Evolutionary conservation across 2,888 invertebrate genomes (phyloP).

Genomic region (Automeris io): DNA sequence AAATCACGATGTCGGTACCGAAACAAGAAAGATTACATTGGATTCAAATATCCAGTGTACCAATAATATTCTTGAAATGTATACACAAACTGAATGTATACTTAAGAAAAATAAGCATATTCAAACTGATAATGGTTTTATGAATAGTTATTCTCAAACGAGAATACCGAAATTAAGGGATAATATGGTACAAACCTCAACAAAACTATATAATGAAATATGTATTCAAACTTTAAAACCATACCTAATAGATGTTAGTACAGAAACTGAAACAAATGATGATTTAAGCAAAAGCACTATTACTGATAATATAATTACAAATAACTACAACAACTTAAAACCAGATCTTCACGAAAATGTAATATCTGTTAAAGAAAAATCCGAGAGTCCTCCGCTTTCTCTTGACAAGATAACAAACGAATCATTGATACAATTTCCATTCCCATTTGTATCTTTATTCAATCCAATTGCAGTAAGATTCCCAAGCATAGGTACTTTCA

Average conservation of each 20-base stretch:
- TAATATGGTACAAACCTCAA: constrained; percentile 43
- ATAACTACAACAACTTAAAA: not conserved
- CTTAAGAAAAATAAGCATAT: constrained; percentile 55
- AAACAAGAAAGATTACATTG: constrained; percentile 55
- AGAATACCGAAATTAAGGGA: constrained; percentile 45
- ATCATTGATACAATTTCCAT: constrained; percentile 40
- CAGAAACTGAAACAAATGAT: constrained; percentile 31
- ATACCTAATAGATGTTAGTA: constrained; percentile 27
- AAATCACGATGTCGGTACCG: constrained; percentile 53
- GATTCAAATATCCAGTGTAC: constrained; percentile 56
- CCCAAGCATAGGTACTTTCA: constrained; percentile 67
- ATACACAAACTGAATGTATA: constrained; percentile 52
- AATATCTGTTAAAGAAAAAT: constrained; percentile 37
- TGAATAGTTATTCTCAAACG: constrained; percentile 48
- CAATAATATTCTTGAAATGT: constrained; percentile 49
- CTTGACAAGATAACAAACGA: constrained; percentile 41
- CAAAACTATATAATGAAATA: constrained; percentile 37
- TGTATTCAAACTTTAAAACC: constrained; percentile 30
- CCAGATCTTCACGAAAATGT: not conserved
- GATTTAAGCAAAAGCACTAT: constrained; percentile 26
- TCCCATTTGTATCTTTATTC: constrained; percentile 63
- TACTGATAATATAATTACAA: constrained; percentile 20
- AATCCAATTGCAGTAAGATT: constrained; percentile 69
- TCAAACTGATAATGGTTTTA: constrained; percentile 42
- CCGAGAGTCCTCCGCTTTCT: constrained; percentile 69